These are phyloP conservation scores for Euura saliciscinereae DNA, from an alignment of 1,140 invertebrate genomes.

Conservation along the genomic window DNA sequence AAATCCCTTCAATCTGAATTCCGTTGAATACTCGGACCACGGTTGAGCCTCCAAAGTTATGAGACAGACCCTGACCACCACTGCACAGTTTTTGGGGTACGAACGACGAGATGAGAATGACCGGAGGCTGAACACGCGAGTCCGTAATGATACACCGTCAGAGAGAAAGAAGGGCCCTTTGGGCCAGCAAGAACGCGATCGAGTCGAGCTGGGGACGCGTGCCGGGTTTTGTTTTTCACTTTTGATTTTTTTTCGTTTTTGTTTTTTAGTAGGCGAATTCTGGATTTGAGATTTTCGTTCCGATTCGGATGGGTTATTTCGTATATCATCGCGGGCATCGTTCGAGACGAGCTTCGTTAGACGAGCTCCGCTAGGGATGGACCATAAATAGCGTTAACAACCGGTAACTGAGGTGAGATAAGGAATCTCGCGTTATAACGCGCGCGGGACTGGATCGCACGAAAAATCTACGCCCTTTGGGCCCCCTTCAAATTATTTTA, in stretches of 20 bases:
- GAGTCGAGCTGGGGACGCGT: neutral
- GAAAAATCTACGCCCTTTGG: neutral
- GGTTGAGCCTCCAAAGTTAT: too few relatives aligned
- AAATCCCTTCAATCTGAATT: too few relatives aligned
- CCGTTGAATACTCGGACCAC: too few relatives aligned
- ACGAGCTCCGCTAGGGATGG: neutral
- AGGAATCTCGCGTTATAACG: neutral
- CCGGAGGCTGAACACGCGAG: conserved; percentile 58
- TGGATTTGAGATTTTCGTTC: too few relatives aligned
- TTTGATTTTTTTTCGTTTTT: too few relatives aligned
- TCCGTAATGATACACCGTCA: conserved; percentile 55
- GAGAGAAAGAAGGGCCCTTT: conserved; percentile 12
- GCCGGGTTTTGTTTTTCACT: neutral
- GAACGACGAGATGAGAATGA: conserved; percentile 54
- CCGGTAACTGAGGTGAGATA: neutral
- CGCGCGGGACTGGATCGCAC: neutral
- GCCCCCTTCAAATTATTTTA: neutral
- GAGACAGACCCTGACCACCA: too few relatives aligned
- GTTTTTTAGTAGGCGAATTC: too few relatives aligned
- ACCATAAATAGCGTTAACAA: conserved; percentile 2
- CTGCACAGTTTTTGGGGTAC: neutral
- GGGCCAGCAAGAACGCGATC: neutral
- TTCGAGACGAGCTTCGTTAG: conserved; percentile 4
- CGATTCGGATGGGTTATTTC: neutral
- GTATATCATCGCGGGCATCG: neutral